A percentile compares a stretch with the other conserved stretches of the same genome.
Conservation (phyloP, 1,140 invertebrate genomes). For the Temnothorax nylanderi region DNA sequence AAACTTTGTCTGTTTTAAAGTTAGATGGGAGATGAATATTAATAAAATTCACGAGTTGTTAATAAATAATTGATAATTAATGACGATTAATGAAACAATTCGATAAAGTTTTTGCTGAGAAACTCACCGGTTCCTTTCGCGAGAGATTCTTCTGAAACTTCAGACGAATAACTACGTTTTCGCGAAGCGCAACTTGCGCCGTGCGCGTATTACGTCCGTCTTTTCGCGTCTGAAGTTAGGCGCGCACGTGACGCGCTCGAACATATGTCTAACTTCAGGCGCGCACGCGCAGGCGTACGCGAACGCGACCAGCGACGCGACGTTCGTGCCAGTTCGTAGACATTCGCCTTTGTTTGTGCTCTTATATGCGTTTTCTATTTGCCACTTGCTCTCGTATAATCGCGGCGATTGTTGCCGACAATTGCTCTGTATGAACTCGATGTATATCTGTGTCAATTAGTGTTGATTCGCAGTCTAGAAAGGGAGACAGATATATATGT, state of each 20-base stretch:
- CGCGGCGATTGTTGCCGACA: neutral
- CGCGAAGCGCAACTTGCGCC: too few relatives aligned
- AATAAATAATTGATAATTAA: neutral
- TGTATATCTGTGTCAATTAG: neutral
- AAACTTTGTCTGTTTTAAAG: neutral
- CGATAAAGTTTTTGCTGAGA: too few relatives aligned
- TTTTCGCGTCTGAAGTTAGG: neutral
- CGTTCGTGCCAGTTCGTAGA: neutral
- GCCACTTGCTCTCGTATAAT: neutral
- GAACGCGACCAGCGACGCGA: neutral
- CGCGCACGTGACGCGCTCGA: neutral
- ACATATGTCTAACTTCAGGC: neutral
- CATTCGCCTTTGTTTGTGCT: neutral
- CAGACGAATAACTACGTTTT: too few relatives aligned
- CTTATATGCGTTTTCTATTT: neutral
- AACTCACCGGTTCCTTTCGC: too few relatives aligned
- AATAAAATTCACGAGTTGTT: neutral
- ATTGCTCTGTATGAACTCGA: neutral
- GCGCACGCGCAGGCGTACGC: neutral
- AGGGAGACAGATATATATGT: neutral
- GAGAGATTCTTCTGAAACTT: too few relatives aligned
- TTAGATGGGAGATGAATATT: neutral
- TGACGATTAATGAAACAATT: too few relatives aligned
- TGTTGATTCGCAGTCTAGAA: neutral
- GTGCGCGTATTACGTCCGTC: too few relatives aligned